A percentile compares a stretch with the other conserved stretches of the same genome.
phyloP scores from a whole-genome alignment of 2,113 vertebrate species.

The Athene noctua region DNA sequence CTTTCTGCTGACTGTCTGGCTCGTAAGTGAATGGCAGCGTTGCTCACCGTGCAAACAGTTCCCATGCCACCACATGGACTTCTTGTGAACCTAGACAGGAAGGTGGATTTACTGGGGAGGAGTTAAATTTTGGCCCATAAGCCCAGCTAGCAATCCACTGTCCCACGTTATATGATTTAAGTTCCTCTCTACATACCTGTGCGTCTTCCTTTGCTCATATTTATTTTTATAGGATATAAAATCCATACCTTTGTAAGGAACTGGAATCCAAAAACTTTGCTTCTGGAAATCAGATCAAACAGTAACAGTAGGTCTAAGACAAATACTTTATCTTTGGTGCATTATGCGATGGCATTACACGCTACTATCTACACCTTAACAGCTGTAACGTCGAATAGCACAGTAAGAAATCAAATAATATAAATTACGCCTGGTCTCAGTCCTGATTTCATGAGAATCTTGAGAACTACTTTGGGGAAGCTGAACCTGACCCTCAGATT shows the following conservation, averaged over 20 bases:
- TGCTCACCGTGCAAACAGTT: not conserved
- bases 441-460: not conserved
- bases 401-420: not conserved
- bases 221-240: not conserved
- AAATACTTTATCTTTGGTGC: not conserved
- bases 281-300: not conserved
- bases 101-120: not conserved
- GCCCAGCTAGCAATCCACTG: not conserved
- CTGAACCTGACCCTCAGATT: not conserved
- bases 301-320: not conserved
- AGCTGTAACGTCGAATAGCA: not conserved
- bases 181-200: not conserved
- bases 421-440: not conserved
- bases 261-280: not conserved
- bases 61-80: not conserved
- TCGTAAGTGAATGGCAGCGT: not conserved
- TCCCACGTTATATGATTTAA: not conserved
- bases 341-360: not conserved
- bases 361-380: not conserved
- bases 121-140: not conserved
- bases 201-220: not conserved
- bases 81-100: not conserved
- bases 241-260: not conserved
- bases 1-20: constrained; percentile 22
- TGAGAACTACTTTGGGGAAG: not conserved